Evolutionary conservation across 2,888 invertebrate species (phyloP), one percentile per base, ranked within the genome.

Genomic region (Limnephilus auricula): DNA sequence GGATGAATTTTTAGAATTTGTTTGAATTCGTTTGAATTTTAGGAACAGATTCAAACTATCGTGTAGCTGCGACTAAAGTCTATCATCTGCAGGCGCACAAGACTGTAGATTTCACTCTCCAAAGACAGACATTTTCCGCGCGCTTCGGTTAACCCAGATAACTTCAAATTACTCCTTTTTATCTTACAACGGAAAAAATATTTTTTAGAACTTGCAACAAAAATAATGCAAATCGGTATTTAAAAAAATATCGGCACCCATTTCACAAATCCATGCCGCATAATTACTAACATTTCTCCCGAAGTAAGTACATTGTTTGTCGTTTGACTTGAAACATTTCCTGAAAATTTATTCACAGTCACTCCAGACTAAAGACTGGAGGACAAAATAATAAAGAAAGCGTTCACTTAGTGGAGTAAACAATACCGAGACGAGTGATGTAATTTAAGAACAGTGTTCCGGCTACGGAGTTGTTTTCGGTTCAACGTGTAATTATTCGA

Each of bases 391-490:
- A n/a, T 25, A 65, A 65, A 65, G n/a, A 82, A 82, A 80, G 18
- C 1, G 32, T 82, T 82, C 31, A 82, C 31, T 31, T 32, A 82
- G 32, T 25, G 32, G 31, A 18, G 80, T 82, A 30, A 80, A 65
- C 65, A 34, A 31, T 10, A 82, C 12, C 80, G 80, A 82, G 13
- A 32, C 31, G 80, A 82, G 80, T 82, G 80, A 82, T 32, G 13
- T 32, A 80, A 80, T 80, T 82, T 82, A 32, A 13, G 80, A 34
- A 82, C 32, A 82, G 80, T 31, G 80, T 82, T 32, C 80, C 32
- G 80, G 31, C 31, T 32, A 32, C 32, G 18, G 31, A 25, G 32
- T 6, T 82, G 31, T 31, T 32, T 82, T 82, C 5, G 30, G 25
- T 82, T 82, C 12, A 18, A 4, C 80, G 15, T 82, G 32, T 82